Base-by-base conservation (phyloP, 2,113 vertebrate genomes). In the Hystrix brachyura region DNA sequence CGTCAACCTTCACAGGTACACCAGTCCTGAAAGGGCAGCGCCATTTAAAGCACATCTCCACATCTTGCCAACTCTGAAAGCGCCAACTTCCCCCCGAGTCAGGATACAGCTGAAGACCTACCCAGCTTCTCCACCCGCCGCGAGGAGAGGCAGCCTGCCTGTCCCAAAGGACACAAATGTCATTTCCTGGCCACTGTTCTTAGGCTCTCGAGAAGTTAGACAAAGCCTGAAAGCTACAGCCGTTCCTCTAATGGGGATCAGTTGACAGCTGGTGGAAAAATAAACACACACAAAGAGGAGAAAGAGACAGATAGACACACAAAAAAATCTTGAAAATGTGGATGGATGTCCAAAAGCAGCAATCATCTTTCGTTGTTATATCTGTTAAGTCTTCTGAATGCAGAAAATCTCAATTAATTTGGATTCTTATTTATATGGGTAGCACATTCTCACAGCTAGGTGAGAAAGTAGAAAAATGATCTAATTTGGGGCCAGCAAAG, bases 351-450 rank as follows among this genome's bases (percentile, higher is more conserved):
- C n/a, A 21, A 71, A 94, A 71, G 13, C 10, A 62, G 15, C 57
- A 48, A 72, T 29, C 27, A 27, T 69, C 29, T 34, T 0, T 76
- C 7, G 59, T 59, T 59, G 57, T 59, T 69, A 8, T 59, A 38
- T 67, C 23, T 67, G 74, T 17, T 7, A 32, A 1, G 59, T 25
- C 17, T 81, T 96, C 21, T 84, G 32, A 67, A 46, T 32, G 72
- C 19, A 97, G 60, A 87, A n/a, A 80, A 86, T 83, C 65, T 89
- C 53, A 87, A n/a, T 34, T 19, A 62, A 29, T 69, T 21, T 71
- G 60, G 23, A 59, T 60, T 91, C 57, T 55, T 74, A 78, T 5
- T 90, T 65, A 76, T 11, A 65, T 64, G n/a, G 27, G 25, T 17
- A 15, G 27, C 46, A 62, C 21, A 90, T 43, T 82, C 83, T 10